Evolutionary conservation across 1,140 invertebrate species (phyloP).

Genomic region (Paramacrobiotus metropolitanus): DNA sequence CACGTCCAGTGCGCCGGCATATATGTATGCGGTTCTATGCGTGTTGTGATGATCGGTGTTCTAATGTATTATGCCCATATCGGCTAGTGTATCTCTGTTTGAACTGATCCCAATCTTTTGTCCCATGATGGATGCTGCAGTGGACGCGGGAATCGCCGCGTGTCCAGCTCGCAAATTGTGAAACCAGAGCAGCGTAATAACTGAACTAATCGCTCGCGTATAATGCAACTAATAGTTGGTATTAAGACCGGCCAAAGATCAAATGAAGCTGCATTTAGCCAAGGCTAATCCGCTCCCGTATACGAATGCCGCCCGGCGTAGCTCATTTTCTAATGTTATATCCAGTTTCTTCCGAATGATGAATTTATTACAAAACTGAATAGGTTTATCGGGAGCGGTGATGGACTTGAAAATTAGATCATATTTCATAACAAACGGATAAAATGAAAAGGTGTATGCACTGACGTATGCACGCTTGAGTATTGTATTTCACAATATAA

Average conservation of each 20-base stretch:
- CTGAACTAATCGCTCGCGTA: neutral
- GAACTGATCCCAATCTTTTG: too few species aligned
- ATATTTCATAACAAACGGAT: neutral
- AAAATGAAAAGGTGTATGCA: too few species aligned
- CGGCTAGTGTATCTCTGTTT: too few species aligned
- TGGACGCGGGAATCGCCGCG: too few species aligned
- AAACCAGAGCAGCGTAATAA: slow-evolving; percentile 1
- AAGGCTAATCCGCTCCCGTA: neutral
- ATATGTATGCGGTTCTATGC: too few species aligned
- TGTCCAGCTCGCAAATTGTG: too few species aligned
- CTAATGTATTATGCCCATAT: too few species aligned
- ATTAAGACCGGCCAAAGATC: neutral
- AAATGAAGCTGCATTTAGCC: neutral
- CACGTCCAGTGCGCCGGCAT: too few species aligned
- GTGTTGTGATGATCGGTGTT: too few species aligned
- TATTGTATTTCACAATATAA: too few species aligned
- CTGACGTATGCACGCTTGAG: too few species aligned
- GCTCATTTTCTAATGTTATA: neutral
- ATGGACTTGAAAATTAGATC: neutral
- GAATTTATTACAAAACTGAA: neutral
- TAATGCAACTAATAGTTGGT: slow-evolving; percentile 1
- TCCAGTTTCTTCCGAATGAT: neutral
- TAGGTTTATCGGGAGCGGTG: neutral
- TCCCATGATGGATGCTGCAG: too few species aligned
- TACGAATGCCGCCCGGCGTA: neutral